Base-by-base conservation (phyloP, 2,113 vertebrate species). In the Ctenomys sociabilis region DNA sequence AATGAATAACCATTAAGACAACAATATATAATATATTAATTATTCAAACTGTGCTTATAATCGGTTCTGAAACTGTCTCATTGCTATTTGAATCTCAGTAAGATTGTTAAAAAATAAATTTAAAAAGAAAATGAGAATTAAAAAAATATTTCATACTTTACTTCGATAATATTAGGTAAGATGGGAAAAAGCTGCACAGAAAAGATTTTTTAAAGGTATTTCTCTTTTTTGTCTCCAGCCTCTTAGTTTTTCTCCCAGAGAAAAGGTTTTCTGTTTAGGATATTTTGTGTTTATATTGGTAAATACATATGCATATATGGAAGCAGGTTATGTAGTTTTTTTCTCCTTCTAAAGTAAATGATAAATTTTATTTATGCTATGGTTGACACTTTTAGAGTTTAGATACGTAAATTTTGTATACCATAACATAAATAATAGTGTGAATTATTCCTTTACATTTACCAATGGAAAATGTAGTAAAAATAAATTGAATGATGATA, bases 181-280 rank as follows among this genome's bases (percentile, higher is more conserved):
- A 85, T 43, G 49, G 32, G 32, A 12, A 78, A 59, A 94, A 57
- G 12, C 40, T 2, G 17, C 28, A 66, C 10, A 22, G 1, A 57
- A 45, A 40, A 75, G 19, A 63, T 90, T 92, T 49, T 72, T 37
- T 11, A 35, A 37, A 95, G 90, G 2, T 78, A 37, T 77, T 4
- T 68, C 52, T 90, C 78, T 19, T 68, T 14, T 11, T 49, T 85
- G 14, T 91, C 21, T 4, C 9, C 4, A 26, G 66, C 5, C 3
- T 52, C 12, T 82, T 66, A 91, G 30, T 61, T 93, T 13, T 89
- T 6, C 4, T 95, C 49, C 59, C 17, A 77, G 43, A 85, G 52
- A 89, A 88, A 95, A 54, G 12, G n/a, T n/a, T n/a, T n/a, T n/a
- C 19, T 72, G 90, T 94, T 28, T 84, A 88, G 77, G 22, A 24